Evolutionary conservation across 2,797 vertebrate species (phyloP), one percentile per base, ranked within the genome.

Genomic region (Telmatherina bonti): DNA sequence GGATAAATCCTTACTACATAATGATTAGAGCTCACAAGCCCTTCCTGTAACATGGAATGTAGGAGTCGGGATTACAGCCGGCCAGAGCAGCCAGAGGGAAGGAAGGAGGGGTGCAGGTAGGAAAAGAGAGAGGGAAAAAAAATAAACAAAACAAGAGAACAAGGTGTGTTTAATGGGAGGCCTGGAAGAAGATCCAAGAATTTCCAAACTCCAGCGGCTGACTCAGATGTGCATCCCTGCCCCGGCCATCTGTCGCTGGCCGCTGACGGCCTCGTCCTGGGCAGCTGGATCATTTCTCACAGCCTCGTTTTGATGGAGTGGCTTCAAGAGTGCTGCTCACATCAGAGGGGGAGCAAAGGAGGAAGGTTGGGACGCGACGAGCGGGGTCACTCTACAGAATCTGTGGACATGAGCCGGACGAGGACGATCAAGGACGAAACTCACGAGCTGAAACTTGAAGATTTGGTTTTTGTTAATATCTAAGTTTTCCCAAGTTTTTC

Each of bases 1-100:
- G 88, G 86, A 93, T 94, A 95, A 95, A 95, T 93, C 94, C 93
- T 93, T 89, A 93, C 93, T 90, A 93, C 93, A 93, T 91, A 88
- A 92, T 94, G 92, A 94, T 95, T 91, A 91, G 89, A 88, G 91
- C 93, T 92, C 94, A 94, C 91, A 94, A 93, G 90, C 93, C 87
- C 88, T 85, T 91, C 83, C 91, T 90, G 88, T 93, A 91, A 94
- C 90, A 92, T 66, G 74, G 81, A 90, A 91, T 80, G 92, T 77
- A 85, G 89, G 85, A 92, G 80, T 87, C 88, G n/a, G 92, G 94
- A 94, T 94, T 94, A 94, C 88, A 91, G 88, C 78, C 56, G 72
- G 85, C 73, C 84, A 79, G 83, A 64, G 85, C 82, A 87, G 89
- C 62, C 72, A 64, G 79, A 81, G 80, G 73, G 62, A 75, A 47